A percentile compares a stretch with the other conserved stretches of the same genome.
phyloP scores from a whole-genome alignment of 2,888 invertebrate genomes.

The Catocala sponsa region DNA sequence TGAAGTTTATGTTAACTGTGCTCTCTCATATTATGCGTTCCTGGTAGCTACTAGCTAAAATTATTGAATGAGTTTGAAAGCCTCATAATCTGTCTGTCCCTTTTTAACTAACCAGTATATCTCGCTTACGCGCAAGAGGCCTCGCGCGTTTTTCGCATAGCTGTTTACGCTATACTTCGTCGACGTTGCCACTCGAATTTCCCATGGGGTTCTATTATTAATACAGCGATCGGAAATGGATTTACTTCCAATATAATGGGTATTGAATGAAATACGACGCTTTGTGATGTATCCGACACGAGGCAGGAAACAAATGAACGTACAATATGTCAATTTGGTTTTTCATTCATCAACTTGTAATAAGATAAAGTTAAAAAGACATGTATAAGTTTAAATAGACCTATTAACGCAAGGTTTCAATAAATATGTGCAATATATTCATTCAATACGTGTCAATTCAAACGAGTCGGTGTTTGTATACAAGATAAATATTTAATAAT shows the following conservation, averaged over 20 bases:
- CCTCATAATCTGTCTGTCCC: neutral
- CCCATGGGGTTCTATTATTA: conserved; percentile 56
- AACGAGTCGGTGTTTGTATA: too few species aligned
- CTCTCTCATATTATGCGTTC: too few species aligned
- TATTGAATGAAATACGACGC: conserved; percentile 21
- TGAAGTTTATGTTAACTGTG: too few species aligned
- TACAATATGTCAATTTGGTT: conserved; percentile 7
- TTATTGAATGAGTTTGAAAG: neutral
- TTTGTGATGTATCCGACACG: conserved; percentile 4
- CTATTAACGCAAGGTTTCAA: too few species aligned
- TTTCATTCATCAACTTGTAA: conserved; percentile 5
- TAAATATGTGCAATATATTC: too few species aligned
- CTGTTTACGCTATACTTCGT: neutral
- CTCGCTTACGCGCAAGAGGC: neutral
- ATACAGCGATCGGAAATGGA: conserved; percentile 53
- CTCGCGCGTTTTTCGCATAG: neutral
- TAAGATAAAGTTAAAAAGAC: too few species aligned
- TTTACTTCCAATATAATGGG: conserved; percentile 54
- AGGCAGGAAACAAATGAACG: neutral
- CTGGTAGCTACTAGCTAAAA: too few species aligned
- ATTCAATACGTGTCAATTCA: too few species aligned
- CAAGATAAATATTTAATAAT: too few species aligned
- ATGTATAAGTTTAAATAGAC: too few species aligned
- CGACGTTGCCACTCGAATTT: conserved; percentile 46
- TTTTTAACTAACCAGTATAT: neutral